Evolutionary conservation across 2,888 invertebrate species (phyloP), one percentile per base, ranked within the genome.

Genomic region (Nomada ferruginata): DNA sequence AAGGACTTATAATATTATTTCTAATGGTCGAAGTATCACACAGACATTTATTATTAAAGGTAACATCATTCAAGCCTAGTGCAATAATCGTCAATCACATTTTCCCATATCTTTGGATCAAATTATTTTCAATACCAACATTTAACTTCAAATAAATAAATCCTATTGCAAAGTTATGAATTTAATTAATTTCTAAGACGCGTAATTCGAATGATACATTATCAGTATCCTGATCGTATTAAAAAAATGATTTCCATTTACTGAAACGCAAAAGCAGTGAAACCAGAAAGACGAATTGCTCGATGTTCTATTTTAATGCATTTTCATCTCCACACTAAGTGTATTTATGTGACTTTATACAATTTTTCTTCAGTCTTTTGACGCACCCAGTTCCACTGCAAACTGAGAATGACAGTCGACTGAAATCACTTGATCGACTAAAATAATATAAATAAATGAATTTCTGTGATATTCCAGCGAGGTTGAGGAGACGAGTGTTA

Each of bases 401-500:
- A 63, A 85, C 57, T 42, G 60, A 15, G 47, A 76, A 64, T 50
- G 84, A 74, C 61, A 23, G 29, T 18, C 23, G 44, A 50, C 0
- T 55, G 52, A 73, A 57, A 76, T 50, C 59, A 50, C 61, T 72
- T 26, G 65, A 78, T 75, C 70, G 23, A 53, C 52, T 36, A 7
- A n/a, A 65, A 57, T 69, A 20, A 70, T 42, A 63, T 78, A 73
- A 75, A 61, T 53, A 70, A 70, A 61, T 68, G 50, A 15, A 55
- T 42, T 55, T 65, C 66, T 66, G 47, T 74, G 73, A 60, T 64
- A 20, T 83, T 83, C 87, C 87, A 98, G 98, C 98, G 75, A 96
- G 98, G 20, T 93, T 98, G 64, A 97, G 97, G 93, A 95, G 98
- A 44, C 96, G 96, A 71, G 93, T 95, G 70, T 94, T 98, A 76